Percentiles rank a stretch among this genome's conserved stretches.
Evolutionary conservation across 2,113 vertebrate genomes (phyloP).

Genomic region (Felis catus): F.catus_Fca126_mat1.0 CM031420.1:152515501-152516000

Average conservation of each 20-base stretch:
- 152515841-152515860: neutral
- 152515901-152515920: neutral
- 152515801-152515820: neutral
- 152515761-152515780: neutral
- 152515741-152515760: neutral
- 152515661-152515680: neutral
- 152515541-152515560: neutral
- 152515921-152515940: neutral
- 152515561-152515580: neutral
- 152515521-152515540: slow-evolving; percentile 38
- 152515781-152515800: neutral
- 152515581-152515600: neutral
- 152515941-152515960: neutral
- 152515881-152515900: neutral
- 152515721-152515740: neutral
- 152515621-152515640: slow-evolving; percentile 30
- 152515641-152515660: neutral
- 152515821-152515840: neutral
- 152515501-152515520: neutral
- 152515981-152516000: neutral
- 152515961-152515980: neutral
- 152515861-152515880: neutral
- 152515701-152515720: neutral
- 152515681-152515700: slow-evolving; percentile 4
- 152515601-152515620: neutral